A percentile compares a stretch with the other conserved stretches of the same genome.
These are phyloP conservation scores for Phrynocephalus vlangalii DNA, from an alignment of 2,797 vertebrate genomes.

Conservation along the genomic window DNA sequence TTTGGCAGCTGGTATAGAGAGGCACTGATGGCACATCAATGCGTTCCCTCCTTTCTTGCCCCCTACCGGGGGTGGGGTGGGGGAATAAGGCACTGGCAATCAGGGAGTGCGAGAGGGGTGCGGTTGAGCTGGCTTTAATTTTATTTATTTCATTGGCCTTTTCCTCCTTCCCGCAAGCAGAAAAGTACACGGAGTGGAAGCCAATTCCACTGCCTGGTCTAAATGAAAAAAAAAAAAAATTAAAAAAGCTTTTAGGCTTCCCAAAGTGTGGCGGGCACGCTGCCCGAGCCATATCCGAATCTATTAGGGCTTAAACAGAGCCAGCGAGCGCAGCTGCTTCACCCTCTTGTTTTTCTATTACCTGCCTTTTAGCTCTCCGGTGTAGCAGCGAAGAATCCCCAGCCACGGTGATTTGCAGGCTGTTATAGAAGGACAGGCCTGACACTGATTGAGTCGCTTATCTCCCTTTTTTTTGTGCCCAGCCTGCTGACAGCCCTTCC, in stretches of 20 bases:
- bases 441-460: constrained; percentile 78
- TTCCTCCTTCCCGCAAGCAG: background rate
- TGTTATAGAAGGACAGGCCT: constrained; percentile 65
- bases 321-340: background rate
- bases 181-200: background rate
- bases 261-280: background rate
- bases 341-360: constrained; percentile 21
- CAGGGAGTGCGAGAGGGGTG: no score
- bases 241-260: constrained; percentile 7
- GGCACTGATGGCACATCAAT: accelerated
- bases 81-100: background rate
- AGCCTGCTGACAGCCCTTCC: constrained; percentile 67
- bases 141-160: background rate
- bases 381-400: constrained; percentile 27
- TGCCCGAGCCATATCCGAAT: constrained; percentile 12
- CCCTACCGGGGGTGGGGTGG: no score
- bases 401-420: constrained; percentile 69
- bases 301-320: constrained; percentile 40
- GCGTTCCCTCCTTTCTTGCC: background rate
- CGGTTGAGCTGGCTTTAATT: background rate
- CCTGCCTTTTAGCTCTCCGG: constrained; percentile 47
- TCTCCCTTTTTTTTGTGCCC: constrained; percentile 61
- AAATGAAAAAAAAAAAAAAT: background rate
- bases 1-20: background rate
- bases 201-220: background rate